Evolutionary conservation across 2,113 vertebrate species (phyloP).

Genomic region (Eleginops maclovinus): DNA sequence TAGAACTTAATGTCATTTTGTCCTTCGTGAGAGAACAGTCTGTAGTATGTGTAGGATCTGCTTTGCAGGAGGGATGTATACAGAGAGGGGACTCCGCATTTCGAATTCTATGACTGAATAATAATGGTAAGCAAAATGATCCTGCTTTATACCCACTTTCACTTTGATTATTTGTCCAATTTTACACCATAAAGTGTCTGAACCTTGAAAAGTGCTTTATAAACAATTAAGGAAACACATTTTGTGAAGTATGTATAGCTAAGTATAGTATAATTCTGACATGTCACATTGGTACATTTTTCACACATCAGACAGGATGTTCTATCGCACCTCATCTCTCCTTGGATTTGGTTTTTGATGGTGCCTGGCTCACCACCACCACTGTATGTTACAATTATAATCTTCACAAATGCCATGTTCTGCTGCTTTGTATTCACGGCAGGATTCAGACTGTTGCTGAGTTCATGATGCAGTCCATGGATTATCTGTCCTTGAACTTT

Average conservation of each 20-base stretch:
- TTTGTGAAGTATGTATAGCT: background rate
- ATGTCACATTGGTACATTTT: background rate
- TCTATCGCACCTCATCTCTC: background rate
- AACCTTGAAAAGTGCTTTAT: too few species aligned
- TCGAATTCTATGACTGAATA: conserved; percentile 23
- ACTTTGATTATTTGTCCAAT: conserved; percentile 4
- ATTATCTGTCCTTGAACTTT: conserved; percentile 63
- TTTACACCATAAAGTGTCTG: too few species aligned
- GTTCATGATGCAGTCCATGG: conserved; percentile 32
- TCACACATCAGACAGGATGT: background rate
- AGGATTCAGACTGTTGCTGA: conserved; percentile 29
- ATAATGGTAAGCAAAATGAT: conserved; percentile 2
- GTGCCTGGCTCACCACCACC: too few species aligned
- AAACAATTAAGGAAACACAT: background rate
- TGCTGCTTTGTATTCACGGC: conserved; percentile 57
- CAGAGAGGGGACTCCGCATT: conserved; percentile 19
- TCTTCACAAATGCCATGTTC: background rate
- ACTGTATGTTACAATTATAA: background rate
- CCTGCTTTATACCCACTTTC: conserved; percentile 4
- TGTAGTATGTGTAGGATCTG: conserved; percentile 7
- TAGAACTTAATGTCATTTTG: background rate
- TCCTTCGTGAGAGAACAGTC: background rate
- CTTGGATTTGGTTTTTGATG: background rate
- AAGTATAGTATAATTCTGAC: background rate
- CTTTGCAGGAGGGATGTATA: conserved; percentile 2